These are phyloP conservation scores for Drosophila jambulina DNA, from an alignment of 1,140 invertebrate genomes.

Conservation along the genomic window DNA sequence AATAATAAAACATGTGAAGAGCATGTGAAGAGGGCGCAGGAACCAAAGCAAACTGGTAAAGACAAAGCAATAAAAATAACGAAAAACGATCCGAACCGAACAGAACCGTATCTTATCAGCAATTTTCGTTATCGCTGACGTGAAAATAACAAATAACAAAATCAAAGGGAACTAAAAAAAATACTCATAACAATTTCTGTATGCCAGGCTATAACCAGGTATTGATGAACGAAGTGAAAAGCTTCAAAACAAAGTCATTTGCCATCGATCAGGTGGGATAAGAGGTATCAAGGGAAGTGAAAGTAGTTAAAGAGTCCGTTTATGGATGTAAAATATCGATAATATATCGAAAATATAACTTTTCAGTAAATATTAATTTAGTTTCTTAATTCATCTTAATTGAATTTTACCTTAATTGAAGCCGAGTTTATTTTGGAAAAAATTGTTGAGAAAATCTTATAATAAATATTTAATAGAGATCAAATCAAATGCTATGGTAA, in stretches of 20 bases:
- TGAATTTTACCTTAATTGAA: too few species aligned
- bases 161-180: constrained; percentile 36
- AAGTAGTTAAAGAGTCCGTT: neutral
- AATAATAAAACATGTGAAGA: constrained; percentile 48
- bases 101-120: constrained; percentile 71
- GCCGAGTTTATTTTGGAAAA: too few species aligned
- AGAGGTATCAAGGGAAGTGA: neutral
- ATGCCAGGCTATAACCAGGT: constrained; percentile 43
- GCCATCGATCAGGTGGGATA: constrained; percentile 4
- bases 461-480: too few species aligned
- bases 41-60: constrained; percentile 36
- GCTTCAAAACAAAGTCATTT: constrained; percentile 31
- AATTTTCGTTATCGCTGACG: constrained; percentile 72
- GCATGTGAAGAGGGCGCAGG: constrained; percentile 15
- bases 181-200: constrained; percentile 24
- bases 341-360: neutral
- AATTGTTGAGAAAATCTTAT: too few species aligned
- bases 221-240: constrained; percentile 30
- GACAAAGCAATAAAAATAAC: constrained; percentile 24
- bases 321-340: neutral
- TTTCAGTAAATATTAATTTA: neutral
- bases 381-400: too few species aligned
- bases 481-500: too few species aligned
- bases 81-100: constrained; percentile 43
- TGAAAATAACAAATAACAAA: constrained; percentile 57